These are phyloP conservation scores for Adoxophyes honmai DNA, from an alignment of 1,140 invertebrate genomes.

Conservation along the genomic window DNA sequence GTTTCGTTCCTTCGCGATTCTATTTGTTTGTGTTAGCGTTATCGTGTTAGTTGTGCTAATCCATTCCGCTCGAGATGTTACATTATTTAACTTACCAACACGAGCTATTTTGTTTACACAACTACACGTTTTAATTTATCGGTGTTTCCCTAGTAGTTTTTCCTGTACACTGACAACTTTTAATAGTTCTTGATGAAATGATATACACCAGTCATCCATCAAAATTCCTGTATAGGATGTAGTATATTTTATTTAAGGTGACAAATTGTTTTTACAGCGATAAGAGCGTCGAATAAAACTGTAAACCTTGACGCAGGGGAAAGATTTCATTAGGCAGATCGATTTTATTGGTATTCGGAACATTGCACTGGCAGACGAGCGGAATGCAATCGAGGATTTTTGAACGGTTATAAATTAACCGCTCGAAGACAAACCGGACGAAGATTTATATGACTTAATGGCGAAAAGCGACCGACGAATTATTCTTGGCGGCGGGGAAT, in stretches of 20 bases:
- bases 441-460: conserved; percentile 28
- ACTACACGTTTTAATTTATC: conserved; percentile 1
- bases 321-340: conserved; percentile 6
- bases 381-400: conserved; percentile 18
- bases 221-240: background rate
- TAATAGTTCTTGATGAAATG: conserved; percentile 8
- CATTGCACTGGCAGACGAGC: background rate
- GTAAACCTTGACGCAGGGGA: background rate
- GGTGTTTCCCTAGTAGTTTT: conserved; percentile 7
- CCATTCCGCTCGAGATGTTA: conserved; percentile 32
- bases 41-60: conserved; percentile 45
- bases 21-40: conserved; percentile 62
- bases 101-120: background rate
- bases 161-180: conserved; percentile 11
- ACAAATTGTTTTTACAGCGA: background rate
- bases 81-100: background rate
- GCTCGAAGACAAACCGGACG: conserved; percentile 16
- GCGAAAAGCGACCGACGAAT: conserved; percentile 8
- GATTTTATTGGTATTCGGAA: conserved; percentile 15
- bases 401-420: conserved; percentile 24
- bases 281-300: background rate
- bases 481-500: conserved; percentile 6
- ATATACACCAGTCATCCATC: conserved; percentile 8
- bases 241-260: conserved; percentile 6
- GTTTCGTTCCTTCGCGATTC: conserved; percentile 55